Conservation (phyloP, 2,888 invertebrate genomes). For the Drosophila subquinaria region DNA sequence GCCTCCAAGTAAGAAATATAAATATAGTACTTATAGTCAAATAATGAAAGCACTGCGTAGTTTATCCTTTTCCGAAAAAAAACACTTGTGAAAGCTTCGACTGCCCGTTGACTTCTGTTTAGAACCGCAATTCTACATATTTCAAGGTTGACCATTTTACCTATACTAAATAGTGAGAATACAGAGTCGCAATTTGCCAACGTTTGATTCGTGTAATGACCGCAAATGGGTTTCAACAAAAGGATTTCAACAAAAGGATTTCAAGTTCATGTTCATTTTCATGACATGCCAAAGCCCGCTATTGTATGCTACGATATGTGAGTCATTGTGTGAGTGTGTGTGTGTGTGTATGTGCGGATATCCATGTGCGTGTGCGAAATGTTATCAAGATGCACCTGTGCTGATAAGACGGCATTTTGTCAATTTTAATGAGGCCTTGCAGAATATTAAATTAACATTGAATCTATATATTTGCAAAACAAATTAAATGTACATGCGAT, state of each 20-base stretch:
- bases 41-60: slow-evolving; percentile 33
- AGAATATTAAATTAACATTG: slow-evolving; percentile 23
- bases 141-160: slow-evolving; percentile 66
- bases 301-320: slow-evolving; percentile 68
- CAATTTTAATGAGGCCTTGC: slow-evolving; percentile 62
- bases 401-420: slow-evolving; percentile 56
- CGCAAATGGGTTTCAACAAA: slow-evolving; percentile 59
- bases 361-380: slow-evolving; percentile 29
- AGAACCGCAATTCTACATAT: slow-evolving; percentile 31
- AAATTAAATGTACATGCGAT: background rate
- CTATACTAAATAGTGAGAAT: background rate
- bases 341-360: background rate
- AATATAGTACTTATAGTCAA: background rate
- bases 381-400: slow-evolving; percentile 76
- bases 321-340: background rate
- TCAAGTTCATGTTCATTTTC: slow-evolving; percentile 66
- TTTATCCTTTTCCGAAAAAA: slow-evolving; percentile 57
- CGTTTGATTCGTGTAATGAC: slow-evolving; percentile 70
- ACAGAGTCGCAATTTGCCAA: slow-evolving; percentile 59
- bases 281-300: slow-evolving; percentile 55
- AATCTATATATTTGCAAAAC: background rate
- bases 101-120: slow-evolving; percentile 51
- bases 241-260: slow-evolving; percentile 80
- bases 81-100: slow-evolving; percentile 51
- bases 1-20: slow-evolving; percentile 30